Conservation (phyloP, 2,797 vertebrate species). For the Cottoperca gobio region DNA sequence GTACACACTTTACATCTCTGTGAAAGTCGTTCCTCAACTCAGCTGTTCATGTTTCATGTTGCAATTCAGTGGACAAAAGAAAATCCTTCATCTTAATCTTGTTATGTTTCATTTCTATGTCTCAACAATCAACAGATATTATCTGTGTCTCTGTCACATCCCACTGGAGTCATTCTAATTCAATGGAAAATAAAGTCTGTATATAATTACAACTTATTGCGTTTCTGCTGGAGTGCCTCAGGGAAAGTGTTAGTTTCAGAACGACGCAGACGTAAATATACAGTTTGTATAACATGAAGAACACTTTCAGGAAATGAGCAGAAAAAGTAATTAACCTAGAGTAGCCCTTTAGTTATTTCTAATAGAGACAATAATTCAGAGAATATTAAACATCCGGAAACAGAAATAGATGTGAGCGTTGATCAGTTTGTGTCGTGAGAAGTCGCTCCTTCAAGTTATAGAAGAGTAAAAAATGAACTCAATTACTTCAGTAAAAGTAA, state of each 20-base stretch:
- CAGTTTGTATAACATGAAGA: neutral
- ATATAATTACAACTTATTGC: neutral
- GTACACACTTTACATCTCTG: too few species aligned
- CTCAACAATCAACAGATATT: too few species aligned
- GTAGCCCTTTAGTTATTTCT: neutral
- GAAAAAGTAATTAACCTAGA: conserved; percentile 24
- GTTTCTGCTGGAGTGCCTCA: neutral
- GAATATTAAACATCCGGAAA: neutral
- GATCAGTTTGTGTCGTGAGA: too few species aligned
- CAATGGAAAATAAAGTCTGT: neutral
- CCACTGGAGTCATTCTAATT: neutral
- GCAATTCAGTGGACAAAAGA: too few species aligned
- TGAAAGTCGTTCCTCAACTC: too few species aligned
- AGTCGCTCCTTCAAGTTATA: too few species aligned
- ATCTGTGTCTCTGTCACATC: neutral
- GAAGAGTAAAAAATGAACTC: too few species aligned
- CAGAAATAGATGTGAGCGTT: too few species aligned
- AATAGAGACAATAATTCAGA: neutral
- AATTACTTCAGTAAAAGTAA: too few species aligned
- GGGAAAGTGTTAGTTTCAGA: neutral
- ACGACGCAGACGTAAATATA: neutral
- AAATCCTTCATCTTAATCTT: too few species aligned
- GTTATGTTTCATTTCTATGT: neutral
- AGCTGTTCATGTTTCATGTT: too few species aligned
- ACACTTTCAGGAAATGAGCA: conserved; percentile 29